phyloP scores from a whole-genome alignment of 2,888 invertebrate genomes.

The Dryococelus australis region DNA sequence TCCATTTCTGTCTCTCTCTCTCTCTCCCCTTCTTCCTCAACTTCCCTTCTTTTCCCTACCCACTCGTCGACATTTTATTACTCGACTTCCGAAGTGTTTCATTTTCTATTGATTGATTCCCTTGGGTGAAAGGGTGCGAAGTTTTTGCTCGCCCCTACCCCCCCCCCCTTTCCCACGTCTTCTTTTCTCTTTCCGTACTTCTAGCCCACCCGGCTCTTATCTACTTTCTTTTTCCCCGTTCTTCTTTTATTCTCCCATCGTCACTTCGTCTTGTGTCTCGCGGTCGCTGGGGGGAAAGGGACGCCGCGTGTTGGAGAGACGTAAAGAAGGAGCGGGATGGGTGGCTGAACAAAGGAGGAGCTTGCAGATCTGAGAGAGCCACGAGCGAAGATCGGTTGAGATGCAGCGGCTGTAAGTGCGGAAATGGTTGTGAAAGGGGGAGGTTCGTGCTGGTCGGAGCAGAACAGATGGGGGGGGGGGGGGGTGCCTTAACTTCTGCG shows the following conservation, averaged over 20 bases:
- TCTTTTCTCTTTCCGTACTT: neutral
- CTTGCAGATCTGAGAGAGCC: neutral
- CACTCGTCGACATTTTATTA: conserved; percentile 16
- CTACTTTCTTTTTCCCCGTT: neutral
- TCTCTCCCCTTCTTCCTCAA: neutral
- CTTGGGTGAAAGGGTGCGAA: conserved; percentile 25
- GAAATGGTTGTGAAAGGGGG: conserved; percentile 9
- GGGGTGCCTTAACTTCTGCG: neutral
- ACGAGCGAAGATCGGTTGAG: neutral
- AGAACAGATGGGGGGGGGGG: neutral
- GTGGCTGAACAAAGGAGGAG: neutral
- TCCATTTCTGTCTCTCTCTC: neutral
- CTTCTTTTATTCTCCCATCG: neutral
- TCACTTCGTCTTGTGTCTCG: conserved; percentile 3
- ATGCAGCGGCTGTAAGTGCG: neutral
- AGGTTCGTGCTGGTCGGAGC: neutral
- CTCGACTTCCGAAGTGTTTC: conserved; percentile 20
- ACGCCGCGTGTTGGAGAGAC: no score
- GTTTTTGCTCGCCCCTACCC: neutral
- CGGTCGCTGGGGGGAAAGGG: neutral
- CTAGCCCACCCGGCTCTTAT: neutral
- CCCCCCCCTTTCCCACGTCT: no score
- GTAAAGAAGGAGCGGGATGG: no score
- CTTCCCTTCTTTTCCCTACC: neutral
- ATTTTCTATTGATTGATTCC: conserved; percentile 35